phyloP scores from a whole-genome alignment of 2,797 vertebrate species.

The Graptemys geographica region DNA sequence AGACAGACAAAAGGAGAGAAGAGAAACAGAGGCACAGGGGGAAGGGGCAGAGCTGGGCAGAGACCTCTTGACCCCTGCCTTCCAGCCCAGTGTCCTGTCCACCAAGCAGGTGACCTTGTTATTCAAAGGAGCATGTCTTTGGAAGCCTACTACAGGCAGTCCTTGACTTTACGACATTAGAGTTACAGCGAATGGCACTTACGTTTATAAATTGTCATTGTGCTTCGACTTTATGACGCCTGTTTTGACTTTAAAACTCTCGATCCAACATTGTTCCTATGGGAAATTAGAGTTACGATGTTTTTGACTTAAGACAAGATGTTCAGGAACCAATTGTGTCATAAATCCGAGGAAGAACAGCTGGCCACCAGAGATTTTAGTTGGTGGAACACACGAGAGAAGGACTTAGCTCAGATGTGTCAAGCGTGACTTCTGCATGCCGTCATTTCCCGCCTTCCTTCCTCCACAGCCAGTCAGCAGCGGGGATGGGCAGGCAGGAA shows the following conservation, averaged over 20 bases:
- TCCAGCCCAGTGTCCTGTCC: not conserved
- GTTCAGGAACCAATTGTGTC: no score
- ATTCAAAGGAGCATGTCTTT: not conserved
- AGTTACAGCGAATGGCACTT: no score
- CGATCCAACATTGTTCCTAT: no score
- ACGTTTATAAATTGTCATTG: no score
- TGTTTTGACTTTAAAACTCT: no score
- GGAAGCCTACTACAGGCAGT: not conserved
- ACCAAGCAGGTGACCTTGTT: not conserved
- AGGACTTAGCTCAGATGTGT: not conserved
- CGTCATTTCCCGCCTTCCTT: slow-evolving; percentile 4
- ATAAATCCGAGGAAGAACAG: not conserved
- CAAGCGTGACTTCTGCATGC: not conserved
- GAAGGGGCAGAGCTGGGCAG: not conserved
- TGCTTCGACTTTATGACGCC: no score
- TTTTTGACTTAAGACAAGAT: no score
- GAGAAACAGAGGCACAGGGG: not conserved
- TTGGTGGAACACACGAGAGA: not conserved
- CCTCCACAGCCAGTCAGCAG: slow-evolving; percentile 49
- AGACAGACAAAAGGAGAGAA: not conserved
- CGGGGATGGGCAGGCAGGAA: slow-evolving; percentile 11
- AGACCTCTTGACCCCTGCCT: not conserved
- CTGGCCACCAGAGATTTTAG: not conserved
- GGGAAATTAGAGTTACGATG: no score
- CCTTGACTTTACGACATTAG: no score